Evolutionary conservation across 2,113 vertebrate genomes (phyloP).

Genomic region (Pomatostomus ruficeps): DNA sequence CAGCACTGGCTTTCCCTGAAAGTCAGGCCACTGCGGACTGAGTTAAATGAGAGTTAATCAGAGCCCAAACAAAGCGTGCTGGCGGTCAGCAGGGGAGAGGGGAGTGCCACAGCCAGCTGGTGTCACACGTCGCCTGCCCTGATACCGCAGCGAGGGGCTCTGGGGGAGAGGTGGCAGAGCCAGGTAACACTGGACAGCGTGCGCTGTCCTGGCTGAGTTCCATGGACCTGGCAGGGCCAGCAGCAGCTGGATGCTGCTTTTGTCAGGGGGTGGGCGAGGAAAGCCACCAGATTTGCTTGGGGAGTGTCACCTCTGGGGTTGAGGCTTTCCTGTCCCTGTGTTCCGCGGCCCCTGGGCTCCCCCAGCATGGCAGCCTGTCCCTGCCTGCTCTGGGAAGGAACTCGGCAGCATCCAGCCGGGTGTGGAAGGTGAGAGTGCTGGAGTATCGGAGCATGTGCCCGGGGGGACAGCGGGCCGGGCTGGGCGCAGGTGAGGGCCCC

Average conservation of each 20-base stretch:
- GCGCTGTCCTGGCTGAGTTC: not conserved
- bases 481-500: not conserved
- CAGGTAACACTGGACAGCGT: rapidly evolving
- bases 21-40: not conserved
- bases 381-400: not conserved
- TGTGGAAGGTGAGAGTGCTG: not conserved
- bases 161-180: rapidly evolving
- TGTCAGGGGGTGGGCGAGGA: not conserved
- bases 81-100: not conserved
- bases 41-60: constrained; percentile 3
- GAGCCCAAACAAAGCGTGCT: not conserved
- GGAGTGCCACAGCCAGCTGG: not conserved
- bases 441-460: rapidly evolving
- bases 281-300: not conserved
- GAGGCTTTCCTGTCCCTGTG: not conserved
- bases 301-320: not conserved
- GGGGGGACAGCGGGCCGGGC: not conserved
- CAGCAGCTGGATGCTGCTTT: not conserved
- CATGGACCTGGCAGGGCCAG: not conserved
- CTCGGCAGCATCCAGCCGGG: rapidly evolving
- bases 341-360: not conserved
- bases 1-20: not conserved
- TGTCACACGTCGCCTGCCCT: not conserved
- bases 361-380: not conserved
- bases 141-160: rapidly evolving